Percentiles rank a stretch among this genome's conserved stretches.
Conservation (phyloP, 2,888 invertebrate genomes). For the Euzophera pinguis region DNA sequence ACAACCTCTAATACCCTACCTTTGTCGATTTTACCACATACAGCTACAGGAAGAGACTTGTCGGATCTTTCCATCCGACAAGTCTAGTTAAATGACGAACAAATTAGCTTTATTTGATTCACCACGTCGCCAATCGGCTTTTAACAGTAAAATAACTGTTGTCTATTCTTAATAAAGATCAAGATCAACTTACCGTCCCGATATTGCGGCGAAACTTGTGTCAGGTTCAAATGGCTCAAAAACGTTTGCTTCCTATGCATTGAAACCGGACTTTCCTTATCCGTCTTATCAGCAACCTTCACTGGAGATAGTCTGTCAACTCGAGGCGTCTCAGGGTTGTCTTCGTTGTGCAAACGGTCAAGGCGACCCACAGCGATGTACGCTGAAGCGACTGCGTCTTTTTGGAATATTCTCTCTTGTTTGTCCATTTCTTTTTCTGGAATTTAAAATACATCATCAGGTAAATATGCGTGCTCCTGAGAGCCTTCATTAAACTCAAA, state of each 20-base stretch:
- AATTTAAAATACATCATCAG: constrained; percentile 9
- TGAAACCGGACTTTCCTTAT: constrained; percentile 27
- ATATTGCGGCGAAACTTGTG: constrained; percentile 70
- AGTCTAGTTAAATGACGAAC: too few relatives aligned
- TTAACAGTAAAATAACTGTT: too few relatives aligned
- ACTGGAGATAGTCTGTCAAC: constrained; percentile 19
- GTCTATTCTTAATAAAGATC: too few relatives aligned
- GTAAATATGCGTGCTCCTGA: neutral
- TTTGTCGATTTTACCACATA: too few relatives aligned
- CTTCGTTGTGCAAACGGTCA: constrained; percentile 49
- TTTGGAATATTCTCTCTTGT: constrained; percentile 76
- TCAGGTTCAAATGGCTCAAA: constrained; percentile 78
- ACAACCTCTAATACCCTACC: too few relatives aligned
- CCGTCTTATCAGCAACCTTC: constrained; percentile 3
- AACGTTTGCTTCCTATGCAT: constrained; percentile 79
- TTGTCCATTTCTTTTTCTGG: constrained; percentile 79
- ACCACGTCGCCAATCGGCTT: too few relatives aligned
- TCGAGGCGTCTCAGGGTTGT: constrained; percentile 39
- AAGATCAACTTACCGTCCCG: constrained; percentile 79
- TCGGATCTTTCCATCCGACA: too few relatives aligned
- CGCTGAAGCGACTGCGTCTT: constrained; percentile 76
- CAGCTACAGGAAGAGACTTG: too few relatives aligned
- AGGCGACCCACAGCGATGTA: constrained; percentile 59
- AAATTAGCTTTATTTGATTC: too few relatives aligned
- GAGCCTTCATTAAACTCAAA: too few relatives aligned